phyloP scores from a whole-genome alignment of 2,797 vertebrate genomes.

The Pachyuromys duprasi region DNA sequence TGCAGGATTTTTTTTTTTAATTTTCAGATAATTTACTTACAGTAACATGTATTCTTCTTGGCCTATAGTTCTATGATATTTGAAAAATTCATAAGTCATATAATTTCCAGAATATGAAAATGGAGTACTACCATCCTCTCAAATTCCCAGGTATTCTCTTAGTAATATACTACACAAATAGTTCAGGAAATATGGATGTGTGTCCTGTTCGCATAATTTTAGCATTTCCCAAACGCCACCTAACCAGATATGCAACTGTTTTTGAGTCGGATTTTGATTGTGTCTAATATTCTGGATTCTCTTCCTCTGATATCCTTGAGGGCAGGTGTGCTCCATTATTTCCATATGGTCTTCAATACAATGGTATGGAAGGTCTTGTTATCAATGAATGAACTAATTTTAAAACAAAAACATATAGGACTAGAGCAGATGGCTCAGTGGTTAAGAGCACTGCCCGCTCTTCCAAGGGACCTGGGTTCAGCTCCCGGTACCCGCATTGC shows the following conservation, averaged over 20 bases:
- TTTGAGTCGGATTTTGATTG: neutral
- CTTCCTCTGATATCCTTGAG: neutral
- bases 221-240: neutral
- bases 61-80: neutral
- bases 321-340: neutral
- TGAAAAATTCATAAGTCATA: neutral
- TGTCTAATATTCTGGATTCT: neutral
- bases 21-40: neutral
- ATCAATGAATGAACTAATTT: neutral
- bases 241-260: neutral
- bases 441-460: too few species aligned
- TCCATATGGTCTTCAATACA: neutral
- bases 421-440: too few species aligned
- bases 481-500: too few species aligned
- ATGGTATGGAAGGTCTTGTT: neutral
- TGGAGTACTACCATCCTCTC: neutral
- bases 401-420: neutral
- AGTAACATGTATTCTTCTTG: neutral
- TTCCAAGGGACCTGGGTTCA: too few species aligned
- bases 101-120: neutral
- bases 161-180: neutral
- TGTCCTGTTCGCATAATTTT: neutral
- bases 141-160: neutral
- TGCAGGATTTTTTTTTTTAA: neutral
- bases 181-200: neutral